Evolutionary conservation across 1,140 invertebrate species (phyloP).

Genomic region (Eulimnadia texana): DNA sequence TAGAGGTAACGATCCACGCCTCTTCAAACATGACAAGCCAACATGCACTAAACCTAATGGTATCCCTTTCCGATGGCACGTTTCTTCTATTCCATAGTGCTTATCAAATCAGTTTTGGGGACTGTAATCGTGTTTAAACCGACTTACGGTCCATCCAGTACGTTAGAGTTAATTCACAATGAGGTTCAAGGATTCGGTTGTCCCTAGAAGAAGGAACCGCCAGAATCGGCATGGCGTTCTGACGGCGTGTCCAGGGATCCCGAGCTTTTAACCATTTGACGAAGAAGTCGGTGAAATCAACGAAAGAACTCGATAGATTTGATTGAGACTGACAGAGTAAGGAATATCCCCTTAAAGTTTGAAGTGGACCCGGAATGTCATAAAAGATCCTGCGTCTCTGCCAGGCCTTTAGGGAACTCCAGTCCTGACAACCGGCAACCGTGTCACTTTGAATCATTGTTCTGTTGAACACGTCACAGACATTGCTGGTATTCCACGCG

Average conservation of each 20-base stretch:
- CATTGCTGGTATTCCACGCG: not conserved
- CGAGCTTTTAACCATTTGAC: not conserved
- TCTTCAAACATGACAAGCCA: not conserved
- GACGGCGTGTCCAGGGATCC: not conserved
- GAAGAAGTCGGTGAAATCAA: not conserved
- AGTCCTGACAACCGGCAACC: not conserved
- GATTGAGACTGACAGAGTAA: not conserved
- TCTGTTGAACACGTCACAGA: slow-evolving; percentile 2
- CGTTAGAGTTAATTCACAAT: not conserved
- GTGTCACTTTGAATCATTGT: not conserved
- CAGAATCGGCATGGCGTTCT: not conserved
- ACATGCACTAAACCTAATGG: not conserved
- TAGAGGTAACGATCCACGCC: not conserved
- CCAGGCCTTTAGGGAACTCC: not conserved
- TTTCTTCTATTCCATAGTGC: no score
- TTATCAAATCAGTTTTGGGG: no score
- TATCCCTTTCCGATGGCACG: no score
- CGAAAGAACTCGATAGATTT: not conserved
- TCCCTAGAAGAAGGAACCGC: not conserved
- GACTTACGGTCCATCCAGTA: slow-evolving; percentile 11
- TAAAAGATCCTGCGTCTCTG: slow-evolving; percentile 5
- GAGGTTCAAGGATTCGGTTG: not conserved
- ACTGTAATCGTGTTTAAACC: no score
- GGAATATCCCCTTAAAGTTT: not conserved
- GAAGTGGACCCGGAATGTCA: not conserved